phyloP scores from a whole-genome alignment of 2,797 vertebrate genomes.

The Chromis chromis region DNA sequence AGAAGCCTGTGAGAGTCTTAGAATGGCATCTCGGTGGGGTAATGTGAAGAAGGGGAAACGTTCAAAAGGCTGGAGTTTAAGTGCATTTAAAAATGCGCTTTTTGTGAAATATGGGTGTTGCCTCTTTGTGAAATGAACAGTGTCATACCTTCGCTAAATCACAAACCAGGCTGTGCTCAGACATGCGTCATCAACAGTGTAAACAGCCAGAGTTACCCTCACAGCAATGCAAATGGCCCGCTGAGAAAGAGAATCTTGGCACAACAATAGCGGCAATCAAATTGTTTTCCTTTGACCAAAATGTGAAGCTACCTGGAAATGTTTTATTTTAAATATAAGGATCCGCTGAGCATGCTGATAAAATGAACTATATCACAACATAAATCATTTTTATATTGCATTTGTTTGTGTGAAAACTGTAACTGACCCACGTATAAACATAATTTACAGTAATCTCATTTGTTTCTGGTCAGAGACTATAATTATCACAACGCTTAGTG shows the following conservation, averaged over 20 bases:
- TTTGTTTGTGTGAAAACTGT: background rate
- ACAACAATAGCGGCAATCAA: background rate
- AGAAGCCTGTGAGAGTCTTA: conserved; percentile 29
- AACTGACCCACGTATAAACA: background rate
- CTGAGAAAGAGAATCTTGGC: background rate
- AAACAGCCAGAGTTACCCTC: background rate
- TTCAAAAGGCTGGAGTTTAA: background rate
- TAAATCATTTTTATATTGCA: background rate
- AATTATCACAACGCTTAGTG: conserved; percentile 25
- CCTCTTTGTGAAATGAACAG: background rate
- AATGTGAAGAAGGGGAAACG: conserved; percentile 3
- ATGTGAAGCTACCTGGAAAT: background rate
- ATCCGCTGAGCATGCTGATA: background rate
- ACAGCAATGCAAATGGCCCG: conserved; percentile 1
- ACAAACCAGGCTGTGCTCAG: conserved; percentile 2
- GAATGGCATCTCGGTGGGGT: conserved; percentile 37
- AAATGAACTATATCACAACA: background rate
- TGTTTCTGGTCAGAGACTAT: conserved; percentile 6
- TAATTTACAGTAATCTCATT: conserved; percentile 10
- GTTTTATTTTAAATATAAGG: background rate
- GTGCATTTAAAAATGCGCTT: background rate
- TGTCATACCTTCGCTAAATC: background rate
- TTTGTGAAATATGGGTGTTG: background rate
- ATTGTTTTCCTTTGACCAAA: conserved; percentile 6
- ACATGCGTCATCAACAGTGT: background rate